phyloP scores from a whole-genome alignment of 2,113 vertebrate genomes.

The Pogonocichla stellata region DNA sequence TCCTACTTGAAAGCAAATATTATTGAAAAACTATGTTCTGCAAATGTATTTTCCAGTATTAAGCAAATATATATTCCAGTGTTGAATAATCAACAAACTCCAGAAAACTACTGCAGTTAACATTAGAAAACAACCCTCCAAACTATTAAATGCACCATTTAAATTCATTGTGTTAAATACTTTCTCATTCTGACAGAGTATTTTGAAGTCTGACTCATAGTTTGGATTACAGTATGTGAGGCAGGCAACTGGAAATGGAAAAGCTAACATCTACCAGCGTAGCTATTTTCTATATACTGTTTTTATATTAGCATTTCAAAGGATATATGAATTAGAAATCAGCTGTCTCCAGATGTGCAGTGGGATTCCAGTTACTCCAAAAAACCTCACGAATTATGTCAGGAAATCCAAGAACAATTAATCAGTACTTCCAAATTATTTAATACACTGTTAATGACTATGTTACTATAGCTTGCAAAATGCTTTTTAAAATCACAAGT shows the following conservation, averaged over 20 bases:
- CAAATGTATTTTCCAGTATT: background rate
- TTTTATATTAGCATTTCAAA: constrained; percentile 37
- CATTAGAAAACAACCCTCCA: background rate
- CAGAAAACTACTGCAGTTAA: background rate
- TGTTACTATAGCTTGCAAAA: background rate
- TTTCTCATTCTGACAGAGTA: constrained; percentile 32
- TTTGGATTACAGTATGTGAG: constrained; percentile 43
- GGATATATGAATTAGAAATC: constrained; percentile 38
- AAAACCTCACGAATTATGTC: background rate
- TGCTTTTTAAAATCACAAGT: background rate
- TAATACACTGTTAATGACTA: background rate
- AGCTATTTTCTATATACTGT: constrained; percentile 26
- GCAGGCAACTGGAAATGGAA: constrained; percentile 42
- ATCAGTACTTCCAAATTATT: constrained; percentile 4
- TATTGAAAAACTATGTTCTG: background rate
- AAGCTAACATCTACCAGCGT: constrained; percentile 8
- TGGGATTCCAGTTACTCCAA: background rate
- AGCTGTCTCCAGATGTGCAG: constrained; percentile 37
- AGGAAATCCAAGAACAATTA: constrained; percentile 30
- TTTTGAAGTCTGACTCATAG: constrained; percentile 65
- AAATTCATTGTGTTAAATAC: constrained; percentile 19
- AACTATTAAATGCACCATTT: constrained; percentile 31
- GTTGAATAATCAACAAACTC: background rate
- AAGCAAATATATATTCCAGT: background rate
- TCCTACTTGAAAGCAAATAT: background rate